These are phyloP conservation scores for Opisthocomus hoazin DNA, from an alignment of 2,113 vertebrate species.

Conservation along the genomic window DNA sequence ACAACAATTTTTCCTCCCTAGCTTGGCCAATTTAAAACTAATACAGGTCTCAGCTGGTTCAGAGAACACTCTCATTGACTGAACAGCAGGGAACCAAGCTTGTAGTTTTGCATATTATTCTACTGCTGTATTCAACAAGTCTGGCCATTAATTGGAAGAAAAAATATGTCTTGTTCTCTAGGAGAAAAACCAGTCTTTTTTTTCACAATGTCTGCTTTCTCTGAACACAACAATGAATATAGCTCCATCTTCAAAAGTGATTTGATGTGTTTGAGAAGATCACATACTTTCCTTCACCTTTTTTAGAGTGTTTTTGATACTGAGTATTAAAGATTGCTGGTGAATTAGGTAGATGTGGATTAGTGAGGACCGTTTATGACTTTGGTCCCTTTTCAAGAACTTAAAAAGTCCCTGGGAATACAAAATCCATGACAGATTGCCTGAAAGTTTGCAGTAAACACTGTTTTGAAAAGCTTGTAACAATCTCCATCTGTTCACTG, in stretches of 20 bases:
- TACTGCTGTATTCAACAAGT: constrained; percentile 15
- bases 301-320: neutral
- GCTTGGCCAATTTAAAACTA: neutral
- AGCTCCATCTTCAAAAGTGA: neutral
- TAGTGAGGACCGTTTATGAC: constrained; percentile 17
- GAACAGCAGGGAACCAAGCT: neutral
- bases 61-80: neutral
- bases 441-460: constrained; percentile 44
- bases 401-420: constrained; percentile 49
- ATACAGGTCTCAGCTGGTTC: neutral
- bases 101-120: constrained; percentile 13
- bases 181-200: neutral
- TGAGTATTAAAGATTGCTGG: neutral
- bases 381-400: constrained; percentile 35
- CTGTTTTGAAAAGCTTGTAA: constrained; percentile 42
- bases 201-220: neutral
- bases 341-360: neutral
- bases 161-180: neutral
- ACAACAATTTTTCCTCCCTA: neutral
- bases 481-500: constrained; percentile 44
- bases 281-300: neutral
- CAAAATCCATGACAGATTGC: constrained; percentile 44
- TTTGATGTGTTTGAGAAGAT: neutral
- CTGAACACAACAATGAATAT: neutral
- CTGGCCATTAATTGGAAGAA: constrained; percentile 30